Percentiles rank a stretch among this genome's conserved stretches.
These are phyloP conservation scores for Propsilocerus akamusi DNA, from an alignment of 1,140 invertebrate species.

Conservation along the genomic window DNA sequence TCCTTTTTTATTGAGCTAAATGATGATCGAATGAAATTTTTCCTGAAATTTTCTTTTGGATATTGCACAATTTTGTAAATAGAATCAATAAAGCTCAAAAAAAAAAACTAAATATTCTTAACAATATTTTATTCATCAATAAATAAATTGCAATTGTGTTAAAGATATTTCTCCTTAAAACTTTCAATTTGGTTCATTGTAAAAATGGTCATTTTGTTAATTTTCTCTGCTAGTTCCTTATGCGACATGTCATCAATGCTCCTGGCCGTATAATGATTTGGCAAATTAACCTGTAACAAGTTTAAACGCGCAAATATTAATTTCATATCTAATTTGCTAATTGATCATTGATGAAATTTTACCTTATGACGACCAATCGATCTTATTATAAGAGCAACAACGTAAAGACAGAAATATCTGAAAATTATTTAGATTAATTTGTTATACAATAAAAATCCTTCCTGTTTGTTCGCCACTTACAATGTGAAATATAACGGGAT, in stretches of 20 bases:
- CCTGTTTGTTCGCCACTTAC: conserved; percentile 5
- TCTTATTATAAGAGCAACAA: conserved; percentile 56
- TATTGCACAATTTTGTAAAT: too few relatives aligned
- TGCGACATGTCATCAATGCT: conserved; percentile 11
- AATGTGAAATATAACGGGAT: conserved; percentile 65
- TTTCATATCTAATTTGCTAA: too few relatives aligned
- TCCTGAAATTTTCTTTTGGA: too few relatives aligned
- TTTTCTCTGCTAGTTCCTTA: conserved; percentile 14
- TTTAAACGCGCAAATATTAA: too few relatives aligned
- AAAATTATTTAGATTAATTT: neutral
- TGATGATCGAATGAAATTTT: too few relatives aligned
- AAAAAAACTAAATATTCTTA: too few relatives aligned
- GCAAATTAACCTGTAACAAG: conserved; percentile 18
- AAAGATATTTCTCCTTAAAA: conserved; percentile 20
- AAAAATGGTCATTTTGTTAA: conserved; percentile 19
- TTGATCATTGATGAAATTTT: too few relatives aligned
- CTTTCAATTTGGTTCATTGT: conserved; percentile 21
- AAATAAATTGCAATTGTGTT: conserved; percentile 10
- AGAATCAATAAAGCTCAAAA: too few relatives aligned
- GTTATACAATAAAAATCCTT: neutral
- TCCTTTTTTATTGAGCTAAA: too few relatives aligned
- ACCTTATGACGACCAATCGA: conserved; percentile 60
- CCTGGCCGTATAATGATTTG: conserved; percentile 17
- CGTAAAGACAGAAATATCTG: conserved; percentile 50
- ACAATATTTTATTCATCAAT: too few relatives aligned